Evolutionary conservation across 2,113 vertebrate genomes (phyloP).

Genomic region (Seriola aureovittata): DNA sequence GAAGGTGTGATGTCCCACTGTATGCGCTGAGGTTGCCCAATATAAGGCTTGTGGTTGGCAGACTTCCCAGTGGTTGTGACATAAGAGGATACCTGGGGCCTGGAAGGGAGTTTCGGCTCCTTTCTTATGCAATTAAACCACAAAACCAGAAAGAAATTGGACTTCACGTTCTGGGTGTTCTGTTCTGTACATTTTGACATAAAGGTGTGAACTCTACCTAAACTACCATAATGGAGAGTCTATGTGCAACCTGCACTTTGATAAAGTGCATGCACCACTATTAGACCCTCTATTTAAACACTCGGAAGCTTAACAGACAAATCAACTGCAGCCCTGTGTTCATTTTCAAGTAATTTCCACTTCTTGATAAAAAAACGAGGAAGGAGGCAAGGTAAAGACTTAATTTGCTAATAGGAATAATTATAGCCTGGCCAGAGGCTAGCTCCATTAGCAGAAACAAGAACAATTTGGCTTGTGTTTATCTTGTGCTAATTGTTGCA

Average conservation of each 20-base stretch:
- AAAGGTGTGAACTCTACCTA: too few relatives aligned
- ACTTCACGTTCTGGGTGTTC: neutral
- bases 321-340: constrained; percentile 74
- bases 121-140: constrained; percentile 62
- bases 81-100: constrained; percentile 67
- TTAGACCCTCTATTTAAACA: constrained; percentile 12
- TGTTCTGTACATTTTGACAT: neutral
- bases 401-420: constrained; percentile 91
- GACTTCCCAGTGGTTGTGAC: constrained; percentile 61
- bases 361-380: constrained; percentile 77
- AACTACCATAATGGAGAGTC: too few relatives aligned
- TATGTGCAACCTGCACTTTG: too few relatives aligned
- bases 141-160: constrained; percentile 49
- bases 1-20: constrained; percentile 57
- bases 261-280: constrained; percentile 1
- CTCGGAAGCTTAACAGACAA: constrained; percentile 39
- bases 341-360: constrained; percentile 84
- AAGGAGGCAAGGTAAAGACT: constrained; percentile 87
- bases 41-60: constrained; percentile 59
- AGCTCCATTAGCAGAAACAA: constrained; percentile 85
- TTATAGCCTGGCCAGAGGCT: constrained; percentile 88
- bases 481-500: constrained; percentile 88
- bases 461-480: constrained; percentile 90
- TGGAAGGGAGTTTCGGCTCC: neutral
- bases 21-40: constrained; percentile 54